Conservation (phyloP, 2,888 invertebrate genomes). For the Erebia epiphron region DNA sequence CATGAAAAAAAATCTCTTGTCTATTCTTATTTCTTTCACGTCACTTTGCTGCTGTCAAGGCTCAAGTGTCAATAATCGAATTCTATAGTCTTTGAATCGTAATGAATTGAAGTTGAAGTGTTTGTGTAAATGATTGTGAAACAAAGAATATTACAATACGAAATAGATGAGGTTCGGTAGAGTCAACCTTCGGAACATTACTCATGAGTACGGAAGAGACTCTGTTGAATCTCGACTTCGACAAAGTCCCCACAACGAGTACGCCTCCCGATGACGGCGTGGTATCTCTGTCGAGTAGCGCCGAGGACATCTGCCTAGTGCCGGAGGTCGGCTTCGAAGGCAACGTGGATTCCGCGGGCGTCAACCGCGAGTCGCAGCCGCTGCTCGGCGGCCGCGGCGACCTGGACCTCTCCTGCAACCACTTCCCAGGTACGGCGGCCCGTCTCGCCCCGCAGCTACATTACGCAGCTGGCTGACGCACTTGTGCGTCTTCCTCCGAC, state of each 20-base stretch:
- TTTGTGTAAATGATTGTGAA: constrained; percentile 80
- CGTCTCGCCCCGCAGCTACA: not conserved
- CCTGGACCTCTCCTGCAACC: constrained; percentile 89
- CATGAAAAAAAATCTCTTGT: not conserved
- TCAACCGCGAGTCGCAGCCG: constrained; percentile 96
- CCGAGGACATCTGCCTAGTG: constrained; percentile 89
- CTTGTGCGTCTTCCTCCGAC: constrained; percentile 54
- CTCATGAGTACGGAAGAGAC: constrained; percentile 85
- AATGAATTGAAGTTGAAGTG: constrained; percentile 68
- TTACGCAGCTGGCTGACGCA: constrained; percentile 37
- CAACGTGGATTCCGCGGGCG: constrained; percentile 92
- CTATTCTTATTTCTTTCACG: constrained; percentile 38
- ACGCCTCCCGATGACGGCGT: constrained; percentile 82
- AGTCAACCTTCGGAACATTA: constrained; percentile 72
- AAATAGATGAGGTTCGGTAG: constrained; percentile 81
- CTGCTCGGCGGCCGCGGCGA: constrained; percentile 93
- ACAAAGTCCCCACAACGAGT: constrained; percentile 75
- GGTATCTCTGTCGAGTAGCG: constrained; percentile 83
- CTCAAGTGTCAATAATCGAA: constrained; percentile 28
- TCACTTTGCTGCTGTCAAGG: constrained; percentile 36
- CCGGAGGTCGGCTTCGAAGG: constrained; percentile 93
- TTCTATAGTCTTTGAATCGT: constrained; percentile 60
- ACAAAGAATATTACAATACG: constrained; percentile 75
- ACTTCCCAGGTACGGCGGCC: constrained; percentile 88
- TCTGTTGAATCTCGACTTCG: constrained; percentile 85